Evolutionary conservation across 2,113 vertebrate genomes (phyloP), one percentile per base, ranked within the genome.

Genomic region (Polyodon spathula): DNA sequence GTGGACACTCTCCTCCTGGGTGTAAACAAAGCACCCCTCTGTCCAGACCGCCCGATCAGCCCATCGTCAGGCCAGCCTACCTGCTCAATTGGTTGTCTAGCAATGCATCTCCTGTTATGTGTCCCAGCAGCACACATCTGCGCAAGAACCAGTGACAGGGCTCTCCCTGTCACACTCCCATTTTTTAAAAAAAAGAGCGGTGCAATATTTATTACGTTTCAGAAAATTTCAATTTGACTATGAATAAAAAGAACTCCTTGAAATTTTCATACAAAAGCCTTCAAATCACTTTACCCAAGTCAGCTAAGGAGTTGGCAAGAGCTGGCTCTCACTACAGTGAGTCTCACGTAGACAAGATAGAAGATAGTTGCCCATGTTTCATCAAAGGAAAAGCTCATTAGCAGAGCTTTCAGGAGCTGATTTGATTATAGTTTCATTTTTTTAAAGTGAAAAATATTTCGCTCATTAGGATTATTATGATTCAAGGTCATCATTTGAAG

Each of bases 211-310:
- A 93, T 94, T 74, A 92, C 92, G 89, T 89, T 89, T 93, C 88
- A 92, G 87, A 93, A 93, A 90, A 88, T 85, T 84, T 54, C 86
- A 87, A 87, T 89, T 88, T 89, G 80, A 87, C 82, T 87, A 73
- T 80, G 74, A 37, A 54, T 69, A 52, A 62, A 67, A 77, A 90
- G 94, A 93, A 92, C n/a, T 91, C 93, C 91, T 95, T 98, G 91
- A 97, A 95, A 95, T 89, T 95, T 97, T 96, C 92, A 96, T 98
- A 46, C 95, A 98, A 97, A 97, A 93, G 92, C 91, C 97, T 97
- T 97, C 86, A 97, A 96, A 97, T 97, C 86, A 94, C 90, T 91
- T 88, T 98, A 90, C 90, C 92, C 93, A 96, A 94, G 94, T 97
- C 95, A 97, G 88, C 92, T 98, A 97, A 98, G 96, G 94, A 97